These are phyloP conservation scores for Delphinapterus leucas DNA, from an alignment of 2,113 vertebrate species.

Conservation along the genomic window DNA sequence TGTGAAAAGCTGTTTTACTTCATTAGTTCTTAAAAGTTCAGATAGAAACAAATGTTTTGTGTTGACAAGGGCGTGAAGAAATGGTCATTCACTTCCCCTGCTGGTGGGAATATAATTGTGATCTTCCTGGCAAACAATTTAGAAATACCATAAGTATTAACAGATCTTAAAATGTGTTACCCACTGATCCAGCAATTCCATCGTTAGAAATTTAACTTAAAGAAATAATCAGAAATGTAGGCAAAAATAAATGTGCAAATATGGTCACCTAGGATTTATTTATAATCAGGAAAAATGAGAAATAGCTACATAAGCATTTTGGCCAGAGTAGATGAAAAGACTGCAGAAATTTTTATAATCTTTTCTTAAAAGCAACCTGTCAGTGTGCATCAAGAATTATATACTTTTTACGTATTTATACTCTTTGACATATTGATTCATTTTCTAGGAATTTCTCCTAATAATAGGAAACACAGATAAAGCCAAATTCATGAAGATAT, in stretches of 20 bases:
- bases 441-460: slow-evolving; percentile 25
- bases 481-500: background rate
- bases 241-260: background rate
- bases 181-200: background rate
- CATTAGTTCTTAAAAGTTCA: slow-evolving; percentile 5
- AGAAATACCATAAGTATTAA: background rate
- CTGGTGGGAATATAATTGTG: background rate
- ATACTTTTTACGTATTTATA: slow-evolving; percentile 8
- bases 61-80: background rate
- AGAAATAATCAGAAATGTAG: background rate
- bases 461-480: background rate
- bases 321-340: background rate
- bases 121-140: background rate
- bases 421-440: background rate
- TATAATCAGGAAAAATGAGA: background rate
- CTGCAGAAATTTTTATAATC: background rate
- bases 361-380: background rate
- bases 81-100: background rate
- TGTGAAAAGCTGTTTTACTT: background rate
- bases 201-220: slow-evolving; percentile 8
- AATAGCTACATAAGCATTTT: background rate
- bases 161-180: background rate
- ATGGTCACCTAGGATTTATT: background rate
- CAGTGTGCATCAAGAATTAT: background rate
- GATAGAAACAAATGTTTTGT: background rate